Evolutionary conservation across 2,888 invertebrate genomes (phyloP).

Genomic region (Apamea crenata): DNA sequence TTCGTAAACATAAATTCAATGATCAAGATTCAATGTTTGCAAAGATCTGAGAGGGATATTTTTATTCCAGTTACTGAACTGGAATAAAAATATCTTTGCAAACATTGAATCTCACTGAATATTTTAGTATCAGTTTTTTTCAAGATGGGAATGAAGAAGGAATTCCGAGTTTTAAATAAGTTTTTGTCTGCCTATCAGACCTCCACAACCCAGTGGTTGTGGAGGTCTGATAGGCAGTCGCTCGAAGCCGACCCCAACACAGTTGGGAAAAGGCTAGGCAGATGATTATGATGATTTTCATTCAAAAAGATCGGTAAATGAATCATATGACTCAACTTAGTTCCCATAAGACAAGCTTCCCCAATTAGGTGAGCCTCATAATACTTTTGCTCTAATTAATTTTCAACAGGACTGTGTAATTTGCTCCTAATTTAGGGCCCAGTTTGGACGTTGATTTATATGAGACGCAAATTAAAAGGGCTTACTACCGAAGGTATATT

Average conservation of each 20-base stretch:
- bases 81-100: no score
- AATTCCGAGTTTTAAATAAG: no score
- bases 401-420: slow-evolving; percentile 50
- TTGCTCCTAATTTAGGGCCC: slow-evolving; percentile 50
- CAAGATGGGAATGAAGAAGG: no score
- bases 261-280: no score
- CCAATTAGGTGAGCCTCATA: slow-evolving; percentile 14
- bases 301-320: neutral
- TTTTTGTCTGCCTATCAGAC: no score
- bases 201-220: no score
- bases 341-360: neutral
- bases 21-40: neutral
- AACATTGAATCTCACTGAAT: no score
- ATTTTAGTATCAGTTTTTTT: no score
- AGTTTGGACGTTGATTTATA: slow-evolving; percentile 61
- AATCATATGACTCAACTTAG: neutral
- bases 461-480: slow-evolving; percentile 58
- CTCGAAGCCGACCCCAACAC: no score
- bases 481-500: slow-evolving; percentile 25
- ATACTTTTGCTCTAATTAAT: slow-evolving; percentile 53
- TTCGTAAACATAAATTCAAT: neutral
- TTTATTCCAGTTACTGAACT: neutral
- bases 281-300: no score
- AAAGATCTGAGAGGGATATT: neutral
- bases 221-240: no score